Evolutionary conservation across 2,113 vertebrate species (phyloP).

Genomic region (Scomber colias): DNA sequence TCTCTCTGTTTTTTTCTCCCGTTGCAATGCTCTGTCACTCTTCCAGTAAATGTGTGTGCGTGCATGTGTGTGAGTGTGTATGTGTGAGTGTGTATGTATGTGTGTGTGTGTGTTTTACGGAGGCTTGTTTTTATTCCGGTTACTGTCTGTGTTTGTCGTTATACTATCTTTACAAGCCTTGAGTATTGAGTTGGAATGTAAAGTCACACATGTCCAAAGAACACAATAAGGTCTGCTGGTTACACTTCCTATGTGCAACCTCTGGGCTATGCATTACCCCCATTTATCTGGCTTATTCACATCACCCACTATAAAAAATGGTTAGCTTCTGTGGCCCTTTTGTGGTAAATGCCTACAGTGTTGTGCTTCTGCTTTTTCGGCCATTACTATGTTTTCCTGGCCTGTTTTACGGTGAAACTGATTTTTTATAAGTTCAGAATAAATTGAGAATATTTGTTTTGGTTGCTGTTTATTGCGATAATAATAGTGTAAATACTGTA

Average conservation of each 20-base stretch:
- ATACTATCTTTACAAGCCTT: constrained; percentile 76
- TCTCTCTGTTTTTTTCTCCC: constrained; percentile 61
- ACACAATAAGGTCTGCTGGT: constrained; percentile 66
- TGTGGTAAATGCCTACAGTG: constrained; percentile 41
- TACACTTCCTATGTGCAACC: constrained; percentile 57
- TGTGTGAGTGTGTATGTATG: constrained; percentile 46
- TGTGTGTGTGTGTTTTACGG: constrained; percentile 38
- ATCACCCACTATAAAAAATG: constrained; percentile 24
- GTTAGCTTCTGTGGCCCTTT: constrained; percentile 37
- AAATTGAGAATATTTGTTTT: constrained; percentile 3
- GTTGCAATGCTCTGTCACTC: constrained; percentile 76
- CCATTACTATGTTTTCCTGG: not conserved
- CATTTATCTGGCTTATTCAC: constrained; percentile 63
- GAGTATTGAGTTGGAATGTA: constrained; percentile 72
- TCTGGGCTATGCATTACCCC: constrained; percentile 51
- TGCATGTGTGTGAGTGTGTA: constrained; percentile 15
- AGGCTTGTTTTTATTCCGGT: constrained; percentile 76
- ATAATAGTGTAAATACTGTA: not conserved
- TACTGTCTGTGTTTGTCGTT: constrained; percentile 79
- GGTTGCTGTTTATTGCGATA: constrained; percentile 5
- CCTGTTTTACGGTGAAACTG: constrained; percentile 11
- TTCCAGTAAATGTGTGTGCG: constrained; percentile 73
- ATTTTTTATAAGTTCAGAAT: constrained; percentile 25
- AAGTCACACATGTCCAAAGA: constrained; percentile 73
- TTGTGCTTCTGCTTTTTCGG: constrained; percentile 1